These are phyloP conservation scores for Globicephala melas DNA, from an alignment of 2,113 vertebrate species.

Conservation along the genomic window DNA sequence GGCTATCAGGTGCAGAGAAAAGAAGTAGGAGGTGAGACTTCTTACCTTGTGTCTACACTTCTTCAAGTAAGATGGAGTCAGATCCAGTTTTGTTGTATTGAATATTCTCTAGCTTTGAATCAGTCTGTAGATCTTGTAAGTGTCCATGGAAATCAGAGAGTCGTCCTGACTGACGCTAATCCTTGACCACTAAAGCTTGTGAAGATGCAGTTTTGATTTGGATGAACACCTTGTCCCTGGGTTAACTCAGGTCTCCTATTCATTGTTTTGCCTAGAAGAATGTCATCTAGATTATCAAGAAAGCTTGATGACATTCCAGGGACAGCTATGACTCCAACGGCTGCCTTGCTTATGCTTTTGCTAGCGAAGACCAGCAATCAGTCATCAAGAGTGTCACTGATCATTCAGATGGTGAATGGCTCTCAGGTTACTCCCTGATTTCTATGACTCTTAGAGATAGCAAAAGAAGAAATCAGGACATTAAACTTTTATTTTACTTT, in stretches of 20 bases:
- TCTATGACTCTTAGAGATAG: not conserved
- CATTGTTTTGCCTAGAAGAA: not conserved
- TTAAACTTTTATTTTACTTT: not conserved
- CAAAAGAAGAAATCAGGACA: not conserved
- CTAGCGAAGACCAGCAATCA: not conserved
- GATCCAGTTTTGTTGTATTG: not conserved
- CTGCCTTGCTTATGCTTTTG: not conserved
- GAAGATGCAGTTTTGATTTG: not conserved
- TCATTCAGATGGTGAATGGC: not conserved
- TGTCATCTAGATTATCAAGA: not conserved
- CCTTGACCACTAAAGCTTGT: not conserved
- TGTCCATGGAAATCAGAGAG: not conserved
- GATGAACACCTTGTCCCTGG: not conserved
- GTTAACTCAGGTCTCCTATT: not conserved
- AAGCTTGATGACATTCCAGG: not conserved
- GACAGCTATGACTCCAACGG: not conserved
- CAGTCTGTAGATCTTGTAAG: not conserved
- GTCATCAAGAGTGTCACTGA: not conserved
- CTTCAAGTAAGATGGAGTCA: not conserved
- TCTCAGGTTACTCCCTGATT: not conserved
- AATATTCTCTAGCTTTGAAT: not conserved
- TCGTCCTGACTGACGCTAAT: not conserved
- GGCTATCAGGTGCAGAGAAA: not conserved
- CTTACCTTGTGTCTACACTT: not conserved
- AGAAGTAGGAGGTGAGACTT: not conserved